These are phyloP conservation scores for Oostethus manadensis DNA, from an alignment of 2,113 vertebrate genomes.

Conservation along the genomic window DNA sequence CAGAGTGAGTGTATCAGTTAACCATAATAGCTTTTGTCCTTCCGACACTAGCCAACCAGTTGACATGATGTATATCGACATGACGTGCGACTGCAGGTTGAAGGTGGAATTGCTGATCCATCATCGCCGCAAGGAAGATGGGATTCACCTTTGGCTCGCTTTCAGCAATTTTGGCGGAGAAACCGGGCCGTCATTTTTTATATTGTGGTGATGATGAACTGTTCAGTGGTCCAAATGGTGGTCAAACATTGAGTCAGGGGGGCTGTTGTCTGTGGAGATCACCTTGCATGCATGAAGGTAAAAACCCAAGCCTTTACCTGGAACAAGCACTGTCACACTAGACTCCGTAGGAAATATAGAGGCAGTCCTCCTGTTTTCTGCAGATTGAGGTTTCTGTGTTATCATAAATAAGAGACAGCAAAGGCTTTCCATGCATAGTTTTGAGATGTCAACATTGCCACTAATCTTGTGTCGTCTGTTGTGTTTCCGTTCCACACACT, in stretches of 20 bases:
- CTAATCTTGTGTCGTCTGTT: conserved; percentile 4
- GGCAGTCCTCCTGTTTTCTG: conserved; percentile 36
- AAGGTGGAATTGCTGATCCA: conserved; percentile 19
- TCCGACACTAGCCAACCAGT: conserved; percentile 23
- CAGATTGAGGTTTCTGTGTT: conserved; percentile 36
- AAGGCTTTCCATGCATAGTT: conserved; percentile 25
- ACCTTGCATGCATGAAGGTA: conserved; percentile 28
- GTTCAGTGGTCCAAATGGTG: conserved; percentile 9
- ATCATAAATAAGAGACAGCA: conserved; percentile 51
- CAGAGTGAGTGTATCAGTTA: conserved; percentile 10
- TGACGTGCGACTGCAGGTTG: neutral
- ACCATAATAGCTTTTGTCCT: conserved; percentile 33
- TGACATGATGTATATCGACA: conserved; percentile 15
- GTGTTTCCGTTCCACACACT: neutral
- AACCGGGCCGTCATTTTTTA: neutral
- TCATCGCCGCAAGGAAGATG: conserved; percentile 7
- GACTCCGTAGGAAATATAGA: conserved; percentile 46
- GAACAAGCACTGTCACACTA: conserved; percentile 54
- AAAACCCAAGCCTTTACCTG: conserved; percentile 48
- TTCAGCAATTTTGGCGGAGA: conserved; percentile 7
- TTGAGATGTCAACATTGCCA: conserved; percentile 4
- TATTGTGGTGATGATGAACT: conserved; percentile 1
- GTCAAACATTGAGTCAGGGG: conserved; percentile 10
- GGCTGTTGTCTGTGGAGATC: neutral
- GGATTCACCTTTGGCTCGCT: conserved; percentile 3